phyloP scores from a whole-genome alignment of 2,888 invertebrate species.

The Himalopsyche anomala region DNA sequence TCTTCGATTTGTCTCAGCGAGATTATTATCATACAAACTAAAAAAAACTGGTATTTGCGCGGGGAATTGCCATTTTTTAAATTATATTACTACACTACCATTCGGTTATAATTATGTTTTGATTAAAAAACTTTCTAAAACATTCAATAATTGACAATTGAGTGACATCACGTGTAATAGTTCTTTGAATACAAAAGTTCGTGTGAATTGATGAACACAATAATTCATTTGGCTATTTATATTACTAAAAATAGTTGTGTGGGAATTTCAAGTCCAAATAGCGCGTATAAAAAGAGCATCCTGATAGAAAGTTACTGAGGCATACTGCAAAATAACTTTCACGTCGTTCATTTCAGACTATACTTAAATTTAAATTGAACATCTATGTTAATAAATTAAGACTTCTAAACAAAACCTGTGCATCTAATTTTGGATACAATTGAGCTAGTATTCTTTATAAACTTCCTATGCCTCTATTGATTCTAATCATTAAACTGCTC shows the following conservation, averaged over 20 bases:
- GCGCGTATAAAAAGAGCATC: not conserved
- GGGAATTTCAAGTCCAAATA: not conserved
- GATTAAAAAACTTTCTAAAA: conserved; percentile 16
- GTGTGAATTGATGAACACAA: conserved; percentile 5
- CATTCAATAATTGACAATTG: not conserved
- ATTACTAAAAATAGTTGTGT: not conserved
- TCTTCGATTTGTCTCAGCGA: not conserved
- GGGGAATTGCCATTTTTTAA: not conserved
- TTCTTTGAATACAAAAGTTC: not conserved
- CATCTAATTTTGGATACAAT: too few species aligned
- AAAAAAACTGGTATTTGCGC: not conserved
- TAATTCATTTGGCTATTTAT: not conserved
- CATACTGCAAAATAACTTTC: not conserved
- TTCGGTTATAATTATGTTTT: not conserved
- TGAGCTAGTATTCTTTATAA: too few species aligned
- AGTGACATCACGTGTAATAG: not conserved
- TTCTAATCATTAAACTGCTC: too few species aligned
- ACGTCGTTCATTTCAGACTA: too few species aligned
- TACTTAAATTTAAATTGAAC: too few species aligned
- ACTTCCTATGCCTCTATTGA: too few species aligned
- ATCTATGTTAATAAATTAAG: too few species aligned
- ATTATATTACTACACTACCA: not conserved
- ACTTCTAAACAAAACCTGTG: too few species aligned
- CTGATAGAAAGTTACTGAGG: not conserved
- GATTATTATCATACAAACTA: too few species aligned